Conservation (phyloP, 2,888 invertebrate genomes). For the Agriopis leucophaearia region DNA sequence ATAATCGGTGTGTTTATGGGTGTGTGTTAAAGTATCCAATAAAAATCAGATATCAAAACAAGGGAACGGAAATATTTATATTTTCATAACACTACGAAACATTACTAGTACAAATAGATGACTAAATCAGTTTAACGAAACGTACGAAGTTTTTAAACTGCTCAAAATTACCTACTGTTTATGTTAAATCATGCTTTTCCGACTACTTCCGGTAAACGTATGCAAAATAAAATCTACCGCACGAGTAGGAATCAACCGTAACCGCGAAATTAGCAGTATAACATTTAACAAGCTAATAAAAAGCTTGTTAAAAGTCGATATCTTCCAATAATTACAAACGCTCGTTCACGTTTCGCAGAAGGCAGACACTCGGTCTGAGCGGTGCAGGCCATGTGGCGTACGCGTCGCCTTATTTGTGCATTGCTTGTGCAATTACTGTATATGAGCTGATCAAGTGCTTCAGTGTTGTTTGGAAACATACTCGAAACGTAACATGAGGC, state of each 20-base stretch:
- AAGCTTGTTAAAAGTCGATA: constrained; percentile 40
- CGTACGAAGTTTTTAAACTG: background rate
- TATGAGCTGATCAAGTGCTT: constrained; percentile 58
- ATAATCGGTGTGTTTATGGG: background rate
- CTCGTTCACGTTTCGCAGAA: constrained; percentile 64
- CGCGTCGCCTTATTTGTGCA: constrained; percentile 54
- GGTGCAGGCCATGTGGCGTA: constrained; percentile 56
- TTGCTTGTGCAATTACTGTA: constrained; percentile 56
- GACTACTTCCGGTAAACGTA: constrained; percentile 12
- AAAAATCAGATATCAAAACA: background rate
- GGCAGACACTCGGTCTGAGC: constrained; percentile 78
- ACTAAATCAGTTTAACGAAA: background rate
- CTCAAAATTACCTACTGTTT: background rate
- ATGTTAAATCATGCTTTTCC: constrained; percentile 9
- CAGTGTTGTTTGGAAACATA: constrained; percentile 39
- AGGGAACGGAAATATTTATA: background rate
- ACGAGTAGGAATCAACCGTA: constrained; percentile 16
- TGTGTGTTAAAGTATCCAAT: no score
- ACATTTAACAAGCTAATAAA: constrained; percentile 32
- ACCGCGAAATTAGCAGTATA: constrained; percentile 27
- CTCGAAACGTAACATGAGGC: background rate
- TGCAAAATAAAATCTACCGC: constrained; percentile 9
- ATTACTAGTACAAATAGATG: background rate
- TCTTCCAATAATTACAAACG: constrained; percentile 42
- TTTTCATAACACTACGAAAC: background rate